Evolutionary conservation across 1,140 invertebrate species (phyloP), one percentile per base, ranked within the genome.

Genomic region (Drosophila seguyi): DNA sequence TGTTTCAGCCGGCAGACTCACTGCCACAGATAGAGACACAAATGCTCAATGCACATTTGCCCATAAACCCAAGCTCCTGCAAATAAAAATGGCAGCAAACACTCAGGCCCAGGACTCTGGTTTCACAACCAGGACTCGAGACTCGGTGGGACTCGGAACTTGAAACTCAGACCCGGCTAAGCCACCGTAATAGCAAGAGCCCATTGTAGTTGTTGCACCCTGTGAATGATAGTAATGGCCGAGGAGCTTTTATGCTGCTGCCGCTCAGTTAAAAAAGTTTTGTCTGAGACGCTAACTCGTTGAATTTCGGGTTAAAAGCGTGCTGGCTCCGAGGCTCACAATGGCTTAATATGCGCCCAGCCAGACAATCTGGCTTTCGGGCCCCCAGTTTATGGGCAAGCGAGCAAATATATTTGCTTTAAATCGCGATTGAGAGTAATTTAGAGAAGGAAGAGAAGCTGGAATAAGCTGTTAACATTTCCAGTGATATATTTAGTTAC

Each of bases 11-110:
- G 36, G 42, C 36, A 45, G 36, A 39, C 59, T 52, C 52, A 66
- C 73, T 56, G 41, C 10, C 34, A 36, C 47, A 38, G 41, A 75
- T 65, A 75, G 73, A 56, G 73, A 67, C 55, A 76, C 74, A 68
- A 73, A 72, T 72, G 69, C 66, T 74, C 71, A 76, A 71, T 88
- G 83, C 83, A 88, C 72, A 88, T 76, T 75, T 80, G 68, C 76
- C 77, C 77, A 81, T 84, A 85, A 80, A 69, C 73, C 63, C 62
- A 36, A 31, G 22, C 47, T 63, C 68, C 62, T 36, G 62, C 60
- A 88, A 88, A 88, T 88, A 87, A 84, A 87, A 87, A 83, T 88
- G 80, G 76, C 76, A 80, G 76, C 84, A 88, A 88, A 80, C 80
- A 84, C 72, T 84, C 84, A 81, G 66, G 53, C 39, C 31, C 73